These are phyloP conservation scores for Stictocephala bisonia DNA, from an alignment of 2,888 invertebrate species.

Conservation along the genomic window DNA sequence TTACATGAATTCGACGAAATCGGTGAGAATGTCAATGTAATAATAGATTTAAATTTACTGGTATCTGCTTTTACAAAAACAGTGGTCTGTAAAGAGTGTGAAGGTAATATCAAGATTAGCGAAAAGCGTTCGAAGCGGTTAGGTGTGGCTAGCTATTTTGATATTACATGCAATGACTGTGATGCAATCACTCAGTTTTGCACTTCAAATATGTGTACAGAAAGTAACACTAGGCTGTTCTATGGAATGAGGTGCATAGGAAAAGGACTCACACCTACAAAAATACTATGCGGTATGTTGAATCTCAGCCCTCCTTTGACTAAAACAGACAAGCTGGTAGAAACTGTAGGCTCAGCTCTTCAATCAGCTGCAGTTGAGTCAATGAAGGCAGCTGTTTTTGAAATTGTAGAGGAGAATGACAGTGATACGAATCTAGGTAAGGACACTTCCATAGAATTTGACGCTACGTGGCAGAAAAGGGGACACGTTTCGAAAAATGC, in stretches of 20 bases:
- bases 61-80: too few relatives aligned
- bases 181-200: too few relatives aligned
- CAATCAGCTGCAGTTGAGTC: not conserved
- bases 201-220: not conserved
- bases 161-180: too few relatives aligned
- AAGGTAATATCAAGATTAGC: too few relatives aligned
- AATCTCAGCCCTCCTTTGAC: slow-evolving; percentile 8
- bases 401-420: slow-evolving; percentile 25
- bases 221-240: not conserved
- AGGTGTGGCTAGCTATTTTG: too few relatives aligned
- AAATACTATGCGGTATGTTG: slow-evolving; percentile 17
- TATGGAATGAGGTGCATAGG: slow-evolving; percentile 15
- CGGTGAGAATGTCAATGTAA: too few relatives aligned
- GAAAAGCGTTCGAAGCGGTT: too few relatives aligned
- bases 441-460: slow-evolving; percentile 39
- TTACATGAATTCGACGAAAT: too few relatives aligned
- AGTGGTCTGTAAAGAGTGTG: too few relatives aligned
- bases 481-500: slow-evolving; percentile 18
- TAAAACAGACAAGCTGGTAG: not conserved
- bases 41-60: too few relatives aligned
- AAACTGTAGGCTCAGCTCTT: not conserved
- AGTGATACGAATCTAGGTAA: not conserved
- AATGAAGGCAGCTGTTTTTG: slow-evolving; percentile 23
- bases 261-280: slow-evolving; percentile 2
- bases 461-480: slow-evolving; percentile 39